Evolutionary conservation across 2,113 vertebrate species (phyloP).

Genomic region (Martes martes): DNA sequence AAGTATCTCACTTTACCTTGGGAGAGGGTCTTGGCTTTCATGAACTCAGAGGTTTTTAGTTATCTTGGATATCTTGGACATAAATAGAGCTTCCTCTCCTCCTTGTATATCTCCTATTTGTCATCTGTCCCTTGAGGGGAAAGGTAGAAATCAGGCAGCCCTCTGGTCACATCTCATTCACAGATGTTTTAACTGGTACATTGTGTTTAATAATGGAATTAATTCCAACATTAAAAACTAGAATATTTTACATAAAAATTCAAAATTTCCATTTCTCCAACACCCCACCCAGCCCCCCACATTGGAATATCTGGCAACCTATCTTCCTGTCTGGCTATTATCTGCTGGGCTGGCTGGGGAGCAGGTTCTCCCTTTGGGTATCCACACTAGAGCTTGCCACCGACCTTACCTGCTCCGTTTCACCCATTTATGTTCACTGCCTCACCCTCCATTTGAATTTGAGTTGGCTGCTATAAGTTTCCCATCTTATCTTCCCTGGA

Average conservation of each 20-base stretch:
- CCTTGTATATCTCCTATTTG: not conserved
- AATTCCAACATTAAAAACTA: not conserved
- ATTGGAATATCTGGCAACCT: not conserved
- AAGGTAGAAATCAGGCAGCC: not conserved
- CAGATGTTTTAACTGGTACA: not conserved
- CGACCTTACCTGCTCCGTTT: not conserved
- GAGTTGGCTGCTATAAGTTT: not conserved
- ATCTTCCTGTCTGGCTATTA: not conserved
- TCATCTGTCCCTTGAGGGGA: not conserved
- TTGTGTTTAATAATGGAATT: not conserved
- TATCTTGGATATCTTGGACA: not conserved
- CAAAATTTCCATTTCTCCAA: not conserved
- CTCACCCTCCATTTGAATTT: not conserved
- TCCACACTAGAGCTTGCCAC: not conserved
- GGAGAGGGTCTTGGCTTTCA: not conserved
- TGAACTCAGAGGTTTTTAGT: not conserved
- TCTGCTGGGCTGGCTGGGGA: not conserved
- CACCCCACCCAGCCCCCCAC: not conserved
- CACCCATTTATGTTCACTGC: not conserved
- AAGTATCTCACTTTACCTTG: not conserved
- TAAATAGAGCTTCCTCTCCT: not conserved
- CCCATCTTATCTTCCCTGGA: not conserved
- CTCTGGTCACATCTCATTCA: not conserved
- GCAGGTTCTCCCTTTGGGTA: not conserved
- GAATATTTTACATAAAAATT: not conserved